Evolutionary conservation across 2,888 invertebrate species (phyloP).

Genomic region (Metopia argyrocephala): DNA sequence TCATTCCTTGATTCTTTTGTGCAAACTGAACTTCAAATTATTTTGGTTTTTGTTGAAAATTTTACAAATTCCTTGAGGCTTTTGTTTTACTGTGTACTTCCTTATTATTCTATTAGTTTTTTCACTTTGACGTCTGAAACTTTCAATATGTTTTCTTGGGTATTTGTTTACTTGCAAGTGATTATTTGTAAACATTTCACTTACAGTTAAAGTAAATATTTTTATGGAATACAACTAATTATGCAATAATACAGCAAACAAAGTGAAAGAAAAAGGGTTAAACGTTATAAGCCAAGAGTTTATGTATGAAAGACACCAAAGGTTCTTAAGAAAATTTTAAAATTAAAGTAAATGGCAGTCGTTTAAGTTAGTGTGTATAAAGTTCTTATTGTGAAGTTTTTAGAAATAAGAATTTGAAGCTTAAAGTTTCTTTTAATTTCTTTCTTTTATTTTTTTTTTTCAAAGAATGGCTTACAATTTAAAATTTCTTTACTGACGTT

Average conservation of each 20-base stretch:
- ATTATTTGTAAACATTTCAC: constrained; percentile 74
- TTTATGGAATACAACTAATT: constrained; percentile 40
- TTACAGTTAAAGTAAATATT: constrained; percentile 65
- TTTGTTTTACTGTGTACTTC: constrained; percentile 14
- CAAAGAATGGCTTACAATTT: no score
- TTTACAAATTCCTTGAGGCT: constrained; percentile 56
- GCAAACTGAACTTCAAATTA: constrained; percentile 11
- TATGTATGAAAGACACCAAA: not conserved
- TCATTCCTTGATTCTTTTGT: constrained; percentile 6
- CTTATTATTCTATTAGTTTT: constrained; percentile 46
- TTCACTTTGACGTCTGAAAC: constrained; percentile 31
- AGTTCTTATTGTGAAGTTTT: no score
- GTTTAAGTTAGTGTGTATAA: no score
- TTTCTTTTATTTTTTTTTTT: not conserved
- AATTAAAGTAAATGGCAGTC: no score
- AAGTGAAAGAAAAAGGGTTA: constrained; percentile 19
- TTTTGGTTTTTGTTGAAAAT: constrained; percentile 47
- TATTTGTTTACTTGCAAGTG: constrained; percentile 48
- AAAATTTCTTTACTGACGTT: no score
- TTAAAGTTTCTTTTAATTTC: no score
- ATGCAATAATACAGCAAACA: no score
- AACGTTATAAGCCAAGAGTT: no score
- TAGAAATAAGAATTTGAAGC: no score
- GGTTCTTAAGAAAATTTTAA: no score
- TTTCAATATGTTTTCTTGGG: constrained; percentile 8